Conservation (phyloP, 2,797 vertebrate genomes). For the Enteromius mattozi region DNA sequence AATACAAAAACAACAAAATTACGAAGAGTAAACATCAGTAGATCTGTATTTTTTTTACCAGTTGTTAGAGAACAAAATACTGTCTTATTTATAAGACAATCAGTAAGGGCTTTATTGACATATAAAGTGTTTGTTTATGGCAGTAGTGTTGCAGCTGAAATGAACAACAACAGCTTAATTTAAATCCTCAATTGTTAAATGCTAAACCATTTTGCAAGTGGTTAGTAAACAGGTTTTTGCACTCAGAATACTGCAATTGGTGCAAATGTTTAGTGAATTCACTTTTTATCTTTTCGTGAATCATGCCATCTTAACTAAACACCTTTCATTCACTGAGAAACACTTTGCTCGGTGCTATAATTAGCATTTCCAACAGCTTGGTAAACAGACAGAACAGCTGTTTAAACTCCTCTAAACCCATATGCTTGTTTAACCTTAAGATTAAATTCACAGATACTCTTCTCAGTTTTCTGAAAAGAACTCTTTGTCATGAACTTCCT, state of each 20-base stretch:
- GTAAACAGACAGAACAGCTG: slow-evolving; percentile 30
- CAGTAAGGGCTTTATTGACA: background rate
- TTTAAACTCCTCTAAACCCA: slow-evolving; percentile 5
- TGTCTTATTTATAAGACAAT: background rate
- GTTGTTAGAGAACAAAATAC: background rate
- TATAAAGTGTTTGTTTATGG: background rate
- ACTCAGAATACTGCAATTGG: background rate
- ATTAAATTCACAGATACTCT: slow-evolving; percentile 1
- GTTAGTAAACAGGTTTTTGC: background rate
- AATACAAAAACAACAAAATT: background rate
- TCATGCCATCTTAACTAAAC: background rate
- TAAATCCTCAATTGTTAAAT: background rate
- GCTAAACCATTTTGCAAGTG: background rate
- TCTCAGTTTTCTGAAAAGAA: background rate
- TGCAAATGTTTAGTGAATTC: background rate
- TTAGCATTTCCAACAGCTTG: slow-evolving; percentile 36
- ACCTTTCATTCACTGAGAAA: background rate
- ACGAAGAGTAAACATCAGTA: background rate
- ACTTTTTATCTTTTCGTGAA: background rate
- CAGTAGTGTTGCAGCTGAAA: background rate
- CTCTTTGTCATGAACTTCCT: background rate
- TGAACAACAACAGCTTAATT: background rate
- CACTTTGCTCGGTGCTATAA: background rate
- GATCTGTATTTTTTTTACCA: background rate
- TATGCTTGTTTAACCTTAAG: slow-evolving; percentile 31